phyloP scores from a whole-genome alignment of 2,113 vertebrate genomes.

The Tiliqua scincoides region DNA sequence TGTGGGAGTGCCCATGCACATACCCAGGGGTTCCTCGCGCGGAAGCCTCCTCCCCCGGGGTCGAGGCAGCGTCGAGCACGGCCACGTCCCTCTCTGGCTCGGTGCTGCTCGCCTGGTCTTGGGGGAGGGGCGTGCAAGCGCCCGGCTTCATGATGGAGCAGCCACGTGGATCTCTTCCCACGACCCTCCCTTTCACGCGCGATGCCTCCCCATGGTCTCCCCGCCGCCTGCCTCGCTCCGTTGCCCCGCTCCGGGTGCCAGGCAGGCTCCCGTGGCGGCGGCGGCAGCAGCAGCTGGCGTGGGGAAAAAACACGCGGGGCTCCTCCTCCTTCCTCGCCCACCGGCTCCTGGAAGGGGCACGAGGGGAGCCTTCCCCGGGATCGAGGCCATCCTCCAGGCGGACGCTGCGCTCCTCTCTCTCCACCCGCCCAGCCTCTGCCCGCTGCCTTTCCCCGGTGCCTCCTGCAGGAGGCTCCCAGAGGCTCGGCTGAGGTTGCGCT shows the following conservation, averaged over 20 bases:
- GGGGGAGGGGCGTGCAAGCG: conserved; percentile 52
- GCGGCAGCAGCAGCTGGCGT: neutral
- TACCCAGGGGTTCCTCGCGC: neutral
- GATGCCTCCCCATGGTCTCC: neutral
- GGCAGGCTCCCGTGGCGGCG: neutral
- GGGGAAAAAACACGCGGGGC: neutral
- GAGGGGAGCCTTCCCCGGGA: neutral
- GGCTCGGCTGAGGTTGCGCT: conserved; percentile 40
- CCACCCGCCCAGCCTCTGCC: neutral
- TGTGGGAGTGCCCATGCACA: no score
- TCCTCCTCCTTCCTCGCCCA: neutral
- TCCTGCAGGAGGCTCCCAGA: conserved; percentile 59
- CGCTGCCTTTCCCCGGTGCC: conserved; percentile 1
- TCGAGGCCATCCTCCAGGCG: neutral
- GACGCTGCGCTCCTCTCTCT: no score
- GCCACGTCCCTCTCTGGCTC: neutral
- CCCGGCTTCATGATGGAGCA: conserved; percentile 43
- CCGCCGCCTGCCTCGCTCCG: neutral
- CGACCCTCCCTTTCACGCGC: neutral
- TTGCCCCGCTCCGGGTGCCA: neutral
- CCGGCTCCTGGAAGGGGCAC: no score
- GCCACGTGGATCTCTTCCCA: conserved; percentile 41
- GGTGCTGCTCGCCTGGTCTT: no score
- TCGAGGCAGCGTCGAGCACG: neutral
- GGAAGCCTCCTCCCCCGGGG: neutral